Percentiles rank a stretch among this genome's conserved stretches.
Evolutionary conservation across 2,888 invertebrate species (phyloP).

Genomic region (Caenorhabditis auriculariae): DNA sequence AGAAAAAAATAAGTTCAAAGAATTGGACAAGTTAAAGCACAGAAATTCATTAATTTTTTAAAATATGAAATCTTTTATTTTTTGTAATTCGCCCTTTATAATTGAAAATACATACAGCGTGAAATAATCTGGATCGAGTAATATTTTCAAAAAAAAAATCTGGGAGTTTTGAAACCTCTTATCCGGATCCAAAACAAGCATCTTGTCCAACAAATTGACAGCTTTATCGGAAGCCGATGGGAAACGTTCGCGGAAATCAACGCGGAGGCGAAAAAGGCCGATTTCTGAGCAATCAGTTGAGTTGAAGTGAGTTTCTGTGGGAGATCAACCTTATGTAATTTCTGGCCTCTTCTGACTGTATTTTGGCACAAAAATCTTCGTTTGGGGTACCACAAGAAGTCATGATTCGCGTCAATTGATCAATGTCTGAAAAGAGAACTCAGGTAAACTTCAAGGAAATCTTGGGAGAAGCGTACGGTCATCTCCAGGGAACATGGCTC

Average conservation of each 20-base stretch:
- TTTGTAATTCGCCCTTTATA: slow-evolving; percentile 2
- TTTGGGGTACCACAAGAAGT: slow-evolving; percentile 90
- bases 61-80: not conserved
- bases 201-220: slow-evolving; percentile 91
- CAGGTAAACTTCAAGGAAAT: not conserved
- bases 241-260: slow-evolving; percentile 70
- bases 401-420: slow-evolving; percentile 95
- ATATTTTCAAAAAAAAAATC: no score
- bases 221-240: slow-evolving; percentile 95
- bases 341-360: slow-evolving; percentile 84
- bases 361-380: slow-evolving; percentile 86
- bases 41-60: slow-evolving; percentile 1
- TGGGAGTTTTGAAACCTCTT: slow-evolving; percentile 45
- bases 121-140: no score
- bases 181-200: slow-evolving; percentile 95
- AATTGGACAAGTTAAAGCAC: no score
- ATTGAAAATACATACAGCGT: no score
- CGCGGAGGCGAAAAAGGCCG: slow-evolving; percentile 39
- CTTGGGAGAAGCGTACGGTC: slow-evolving; percentile 39
- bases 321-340: slow-evolving; percentile 87
- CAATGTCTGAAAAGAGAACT: slow-evolving; percentile 77
- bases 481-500: slow-evolving; percentile 56
- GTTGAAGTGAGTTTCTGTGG: no score
- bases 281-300: slow-evolving; percentile 27
- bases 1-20: no score